Base-by-base conservation (phyloP, 2,113 vertebrate species). In the Coracopsis vasa region DNA sequence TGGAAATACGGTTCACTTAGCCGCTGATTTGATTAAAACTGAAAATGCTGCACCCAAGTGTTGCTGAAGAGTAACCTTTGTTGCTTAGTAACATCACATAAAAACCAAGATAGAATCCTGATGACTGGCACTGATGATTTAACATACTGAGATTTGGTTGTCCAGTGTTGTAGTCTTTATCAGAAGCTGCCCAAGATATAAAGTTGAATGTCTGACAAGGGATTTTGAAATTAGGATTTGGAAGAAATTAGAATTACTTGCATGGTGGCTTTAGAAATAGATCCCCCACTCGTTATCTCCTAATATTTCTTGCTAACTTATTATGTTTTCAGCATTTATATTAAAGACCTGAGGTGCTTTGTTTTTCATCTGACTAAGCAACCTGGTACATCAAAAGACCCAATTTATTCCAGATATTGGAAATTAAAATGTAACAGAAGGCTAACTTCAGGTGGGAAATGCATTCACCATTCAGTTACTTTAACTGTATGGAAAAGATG, bases 41-140 rank as follows among this genome's bases (percentile, higher is more conserved):
- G 65, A 53, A 87, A 94, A 92, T 96, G 82, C 65, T 67, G 48
- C 78, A 85, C 94, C 67, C 81, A 89, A 94, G 65, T 79, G 41
- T 73, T 95, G 65, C 69, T 94, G 85, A 95, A 96, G 79, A 90
- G 79, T 95, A 96, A 94, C 82, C 67, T 96, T 91, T 90, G 92
- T 96, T 97, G 97, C 96, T 96, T 94, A 96, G 92, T 96, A 97
- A 97, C 94, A 95, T 84, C 90, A 88, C 60, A 84, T 58, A 94
- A 91, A 95, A 96, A 80, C 75, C 60, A 75, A 95, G 10, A 83
- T 82, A 80, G 65, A 96, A 94, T 86, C 64, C 71, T 94, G 75
- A 86, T 96, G 90, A 96, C 88, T 2, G 2, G 6, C 15, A 66
- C 11, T 45, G 56, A 71, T 87, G 69, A 85, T 72, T 23, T 28